A percentile compares a stretch with the other conserved stretches of the same genome.
phyloP scores from a whole-genome alignment of 2,113 vertebrate genomes.

The Oophaga pumilio region DNA sequence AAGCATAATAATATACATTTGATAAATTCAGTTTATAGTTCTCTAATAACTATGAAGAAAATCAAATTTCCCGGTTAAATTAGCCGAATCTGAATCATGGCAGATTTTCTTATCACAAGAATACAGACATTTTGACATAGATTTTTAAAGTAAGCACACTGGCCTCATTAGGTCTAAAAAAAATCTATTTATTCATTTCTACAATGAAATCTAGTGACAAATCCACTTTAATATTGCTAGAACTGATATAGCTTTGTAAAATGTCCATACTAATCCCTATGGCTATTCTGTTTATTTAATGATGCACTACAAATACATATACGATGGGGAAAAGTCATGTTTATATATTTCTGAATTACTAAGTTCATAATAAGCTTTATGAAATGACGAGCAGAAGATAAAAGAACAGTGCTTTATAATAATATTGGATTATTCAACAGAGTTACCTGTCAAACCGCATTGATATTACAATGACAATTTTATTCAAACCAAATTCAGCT shows the following conservation, averaged over 20 bases:
- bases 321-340: background rate
- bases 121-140: too few relatives aligned
- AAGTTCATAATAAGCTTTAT: conserved; percentile 48
- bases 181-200: too few relatives aligned
- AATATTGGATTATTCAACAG: conserved; percentile 42
- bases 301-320: background rate
- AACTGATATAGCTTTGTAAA: background rate
- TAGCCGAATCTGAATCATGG: too few relatives aligned
- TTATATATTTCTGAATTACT: conserved; percentile 43
- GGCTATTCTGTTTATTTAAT: background rate
- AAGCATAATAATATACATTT: too few relatives aligned
- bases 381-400: conserved; percentile 11
- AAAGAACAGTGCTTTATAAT: conserved; percentile 39
- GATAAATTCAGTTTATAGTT: too few relatives aligned
- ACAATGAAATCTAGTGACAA: too few relatives aligned
- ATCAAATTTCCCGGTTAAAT: too few relatives aligned
- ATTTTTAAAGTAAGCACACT: too few relatives aligned
- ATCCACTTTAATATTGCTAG: too few relatives aligned
- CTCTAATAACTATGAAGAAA: too few relatives aligned
- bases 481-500: conserved; percentile 52
- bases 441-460: conserved; percentile 52
- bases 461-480: conserved; percentile 54
- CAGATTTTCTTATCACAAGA: too few relatives aligned
- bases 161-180: too few relatives aligned
- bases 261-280: background rate